These are phyloP conservation scores for Galleria mellonella DNA, from an alignment of 1,140 invertebrate genomes.

Conservation along the genomic window DNA sequence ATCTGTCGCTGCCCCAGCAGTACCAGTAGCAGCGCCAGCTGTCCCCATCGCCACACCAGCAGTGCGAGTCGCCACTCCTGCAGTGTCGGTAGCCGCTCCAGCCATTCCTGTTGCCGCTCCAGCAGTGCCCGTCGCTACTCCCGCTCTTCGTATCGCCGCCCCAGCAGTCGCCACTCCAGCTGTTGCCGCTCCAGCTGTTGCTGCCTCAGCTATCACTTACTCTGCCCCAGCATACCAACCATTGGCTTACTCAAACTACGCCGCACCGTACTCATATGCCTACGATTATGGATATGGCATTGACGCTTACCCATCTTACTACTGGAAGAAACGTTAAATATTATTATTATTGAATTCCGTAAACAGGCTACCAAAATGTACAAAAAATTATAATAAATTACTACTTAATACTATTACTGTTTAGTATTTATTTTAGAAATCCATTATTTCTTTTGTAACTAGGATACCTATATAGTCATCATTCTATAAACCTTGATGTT, in stretches of 20 bases:
- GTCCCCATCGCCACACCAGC: not conserved
- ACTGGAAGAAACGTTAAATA: conserved; percentile 2
- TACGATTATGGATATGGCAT: not conserved
- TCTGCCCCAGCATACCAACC: not conserved
- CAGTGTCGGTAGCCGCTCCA: conserved; percentile 2
- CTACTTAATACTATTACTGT: too few species aligned
- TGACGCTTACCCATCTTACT: not conserved
- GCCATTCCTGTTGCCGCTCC: conserved; percentile 17
- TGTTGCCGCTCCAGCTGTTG: not conserved
- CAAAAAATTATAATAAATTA: too few species aligned
- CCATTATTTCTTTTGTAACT: too few species aligned
- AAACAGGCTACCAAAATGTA: too few species aligned
- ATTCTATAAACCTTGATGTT: too few species aligned
- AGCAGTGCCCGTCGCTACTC: conserved; percentile 15
- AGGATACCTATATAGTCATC: too few species aligned
- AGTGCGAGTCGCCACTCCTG: conserved; percentile 7
- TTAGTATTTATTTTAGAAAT: too few species aligned
- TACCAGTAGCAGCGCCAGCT: not conserved
- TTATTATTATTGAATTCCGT: too few species aligned
- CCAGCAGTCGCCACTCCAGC: not conserved
- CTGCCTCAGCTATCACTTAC: conserved; percentile 3
- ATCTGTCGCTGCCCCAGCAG: not conserved
- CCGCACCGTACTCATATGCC: not conserved
- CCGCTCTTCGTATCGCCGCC: conserved; percentile 17
- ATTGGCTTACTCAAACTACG: not conserved